Percentiles rank a stretch among this genome's conserved stretches.
These are phyloP conservation scores for Ennomos quercinarius DNA, from an alignment of 2,888 invertebrate genomes.

Conservation along the genomic window DNA sequence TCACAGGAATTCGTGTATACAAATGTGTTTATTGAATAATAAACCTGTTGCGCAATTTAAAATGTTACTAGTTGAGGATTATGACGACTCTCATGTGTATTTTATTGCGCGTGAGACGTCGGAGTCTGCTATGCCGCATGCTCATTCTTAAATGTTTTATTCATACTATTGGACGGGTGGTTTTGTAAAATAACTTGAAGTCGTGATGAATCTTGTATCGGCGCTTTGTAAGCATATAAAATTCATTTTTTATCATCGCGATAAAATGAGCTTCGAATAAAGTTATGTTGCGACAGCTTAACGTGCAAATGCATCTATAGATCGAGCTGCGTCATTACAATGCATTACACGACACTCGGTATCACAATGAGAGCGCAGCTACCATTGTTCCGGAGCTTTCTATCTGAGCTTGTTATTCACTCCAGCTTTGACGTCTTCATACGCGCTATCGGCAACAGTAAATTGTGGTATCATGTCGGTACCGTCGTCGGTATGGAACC, in stretches of 20 bases:
- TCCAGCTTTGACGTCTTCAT: slow-evolving; percentile 80
- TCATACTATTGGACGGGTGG: slow-evolving; percentile 56
- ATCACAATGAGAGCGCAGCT: slow-evolving; percentile 70
- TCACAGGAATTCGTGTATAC: slow-evolving; percentile 68
- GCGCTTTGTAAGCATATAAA: slow-evolving; percentile 32
- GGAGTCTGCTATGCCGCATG: slow-evolving; percentile 50
- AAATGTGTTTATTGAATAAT: slow-evolving; percentile 74
- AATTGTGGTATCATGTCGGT: slow-evolving; percentile 83
- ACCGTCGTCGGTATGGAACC: slow-evolving; percentile 83
- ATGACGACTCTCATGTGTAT: slow-evolving; percentile 57
- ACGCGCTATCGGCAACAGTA: slow-evolving; percentile 77
- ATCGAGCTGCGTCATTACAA: slow-evolving; percentile 53
- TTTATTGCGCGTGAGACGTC: slow-evolving; percentile 54
- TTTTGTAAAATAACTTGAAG: slow-evolving; percentile 46
- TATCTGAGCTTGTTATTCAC: slow-evolving; percentile 71
- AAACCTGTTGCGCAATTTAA: slow-evolving; percentile 66
- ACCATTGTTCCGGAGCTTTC: slow-evolving; percentile 73
- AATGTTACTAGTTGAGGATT: slow-evolving; percentile 59
- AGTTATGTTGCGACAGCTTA: slow-evolving; percentile 25
- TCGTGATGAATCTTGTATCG: slow-evolving; percentile 36
- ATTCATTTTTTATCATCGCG: slow-evolving; percentile 25
- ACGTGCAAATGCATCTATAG: slow-evolving; percentile 46
- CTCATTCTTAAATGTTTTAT: slow-evolving; percentile 56
- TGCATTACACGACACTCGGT: slow-evolving; percentile 59
- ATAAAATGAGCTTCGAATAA: slow-evolving; percentile 21